phyloP scores from a whole-genome alignment of 2,888 invertebrate genomes.

The Trachelus troglodyta region DNA sequence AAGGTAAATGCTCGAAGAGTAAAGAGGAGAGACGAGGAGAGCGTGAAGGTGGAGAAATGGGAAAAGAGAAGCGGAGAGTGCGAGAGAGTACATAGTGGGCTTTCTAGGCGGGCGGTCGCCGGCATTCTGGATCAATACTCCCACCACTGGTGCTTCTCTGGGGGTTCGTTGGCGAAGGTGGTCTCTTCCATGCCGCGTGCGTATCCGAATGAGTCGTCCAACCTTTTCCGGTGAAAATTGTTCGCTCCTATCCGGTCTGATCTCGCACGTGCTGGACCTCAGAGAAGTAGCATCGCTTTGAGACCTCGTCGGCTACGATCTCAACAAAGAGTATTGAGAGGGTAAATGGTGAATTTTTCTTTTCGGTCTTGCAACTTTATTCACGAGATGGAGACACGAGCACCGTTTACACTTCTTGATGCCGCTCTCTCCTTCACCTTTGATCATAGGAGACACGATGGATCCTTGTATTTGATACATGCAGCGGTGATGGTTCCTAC shows the following conservation, averaged over 20 bases:
- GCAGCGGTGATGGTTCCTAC: background rate
- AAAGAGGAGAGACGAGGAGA: background rate
- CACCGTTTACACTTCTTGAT: background rate
- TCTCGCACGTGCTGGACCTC: background rate
- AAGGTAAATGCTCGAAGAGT: background rate
- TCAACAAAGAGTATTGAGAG: background rate
- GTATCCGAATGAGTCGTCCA: constrained; percentile 15
- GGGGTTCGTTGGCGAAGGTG: constrained; percentile 31
- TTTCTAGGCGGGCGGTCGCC: constrained; percentile 53
- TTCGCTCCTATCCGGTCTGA: background rate
- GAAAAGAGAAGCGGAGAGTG: constrained; percentile 34
- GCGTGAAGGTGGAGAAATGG: constrained; percentile 1
- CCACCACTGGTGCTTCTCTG: constrained; percentile 47
- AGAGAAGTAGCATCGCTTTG: background rate
- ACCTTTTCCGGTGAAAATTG: constrained; percentile 11
- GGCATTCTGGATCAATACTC: constrained; percentile 65
- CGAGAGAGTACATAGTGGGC: constrained; percentile 42
- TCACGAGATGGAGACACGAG: background rate
- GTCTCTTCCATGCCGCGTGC: constrained; percentile 21
- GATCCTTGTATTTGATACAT: background rate
- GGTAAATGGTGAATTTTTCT: background rate
- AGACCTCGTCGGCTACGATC: background rate
- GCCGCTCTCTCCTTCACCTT: background rate
- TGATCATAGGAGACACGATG: background rate
- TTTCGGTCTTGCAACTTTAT: background rate